Percentiles rank a stretch among this genome's conserved stretches.
Evolutionary conservation across 2,113 vertebrate species (phyloP).

Genomic region (Cranoglanis bouderius): DNA sequence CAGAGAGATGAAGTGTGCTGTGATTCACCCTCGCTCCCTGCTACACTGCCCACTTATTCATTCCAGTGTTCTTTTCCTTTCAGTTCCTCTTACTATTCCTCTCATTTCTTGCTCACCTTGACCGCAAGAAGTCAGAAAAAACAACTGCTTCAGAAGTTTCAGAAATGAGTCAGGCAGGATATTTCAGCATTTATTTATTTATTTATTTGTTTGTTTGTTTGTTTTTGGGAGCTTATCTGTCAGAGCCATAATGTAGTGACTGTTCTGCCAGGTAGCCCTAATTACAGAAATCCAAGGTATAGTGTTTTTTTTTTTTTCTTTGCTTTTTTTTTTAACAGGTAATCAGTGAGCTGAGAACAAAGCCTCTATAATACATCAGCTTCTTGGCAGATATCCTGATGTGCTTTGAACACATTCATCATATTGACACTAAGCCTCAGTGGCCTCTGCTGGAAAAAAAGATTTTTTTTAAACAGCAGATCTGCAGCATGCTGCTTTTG

Average conservation of each 20-base stretch:
- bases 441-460: constrained; percentile 33
- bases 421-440: constrained; percentile 39
- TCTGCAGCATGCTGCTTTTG: constrained; percentile 15
- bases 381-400: constrained; percentile 6
- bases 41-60: constrained; percentile 21
- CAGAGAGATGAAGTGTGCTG: constrained; percentile 36
- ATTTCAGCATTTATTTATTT: not conserved
- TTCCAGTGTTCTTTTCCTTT: constrained; percentile 8
- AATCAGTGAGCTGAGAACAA: not conserved
- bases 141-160: not conserved
- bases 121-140: not conserved
- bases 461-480: not conserved
- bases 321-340: not conserved
- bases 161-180: not conserved
- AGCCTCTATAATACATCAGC: not conserved
- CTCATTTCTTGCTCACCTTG: not conserved
- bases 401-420: constrained; percentile 39
- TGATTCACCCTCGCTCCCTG: constrained; percentile 33
- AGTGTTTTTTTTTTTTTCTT: not conserved
- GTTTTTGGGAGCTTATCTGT: not conserved
- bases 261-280: not conserved
- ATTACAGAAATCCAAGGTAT: constrained; percentile 13
- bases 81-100: not conserved
- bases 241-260: not conserved
- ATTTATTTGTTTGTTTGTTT: no score